Conservation (phyloP, 2,113 vertebrate species). For the Isichthys henryi region DNA sequence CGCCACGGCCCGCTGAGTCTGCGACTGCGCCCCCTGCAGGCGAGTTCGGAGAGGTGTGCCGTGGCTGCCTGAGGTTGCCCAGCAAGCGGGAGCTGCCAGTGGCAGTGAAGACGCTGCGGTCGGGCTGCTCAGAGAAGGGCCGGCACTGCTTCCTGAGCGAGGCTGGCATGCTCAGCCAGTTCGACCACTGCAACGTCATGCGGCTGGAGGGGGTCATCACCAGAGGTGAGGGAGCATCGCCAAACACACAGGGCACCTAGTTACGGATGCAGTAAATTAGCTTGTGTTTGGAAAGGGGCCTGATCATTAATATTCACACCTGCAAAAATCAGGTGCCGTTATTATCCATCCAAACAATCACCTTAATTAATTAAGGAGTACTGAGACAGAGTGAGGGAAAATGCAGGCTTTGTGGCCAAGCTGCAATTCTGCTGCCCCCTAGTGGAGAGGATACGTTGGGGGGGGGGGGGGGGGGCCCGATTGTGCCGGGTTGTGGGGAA, state of each 20-base stretch:
- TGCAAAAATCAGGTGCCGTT: background rate
- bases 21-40: conserved; percentile 53
- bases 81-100: conserved; percentile 83
- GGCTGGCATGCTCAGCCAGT: conserved; percentile 87
- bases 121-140: conserved; percentile 76
- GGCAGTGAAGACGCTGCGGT: conserved; percentile 77
- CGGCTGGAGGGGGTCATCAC: conserved; percentile 89
- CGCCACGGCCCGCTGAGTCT: background rate
- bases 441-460: background rate
- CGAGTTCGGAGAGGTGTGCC: conserved; percentile 81
- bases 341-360: background rate
- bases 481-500: background rate
- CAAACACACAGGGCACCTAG: background rate
- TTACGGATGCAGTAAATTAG: background rate
- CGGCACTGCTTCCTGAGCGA: conserved; percentile 76
- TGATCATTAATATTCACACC: background rate
- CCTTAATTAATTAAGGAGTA: background rate
- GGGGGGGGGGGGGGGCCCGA: background rate
- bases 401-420: background rate
- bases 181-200: conserved; percentile 83
- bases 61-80: conserved; percentile 81
- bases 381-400: background rate
- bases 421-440: background rate
- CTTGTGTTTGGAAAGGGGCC: background rate
- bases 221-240: conserved; percentile 54